Base-by-base conservation (phyloP, 2,888 invertebrate genomes). In the Tenthredo mesomela region DNA sequence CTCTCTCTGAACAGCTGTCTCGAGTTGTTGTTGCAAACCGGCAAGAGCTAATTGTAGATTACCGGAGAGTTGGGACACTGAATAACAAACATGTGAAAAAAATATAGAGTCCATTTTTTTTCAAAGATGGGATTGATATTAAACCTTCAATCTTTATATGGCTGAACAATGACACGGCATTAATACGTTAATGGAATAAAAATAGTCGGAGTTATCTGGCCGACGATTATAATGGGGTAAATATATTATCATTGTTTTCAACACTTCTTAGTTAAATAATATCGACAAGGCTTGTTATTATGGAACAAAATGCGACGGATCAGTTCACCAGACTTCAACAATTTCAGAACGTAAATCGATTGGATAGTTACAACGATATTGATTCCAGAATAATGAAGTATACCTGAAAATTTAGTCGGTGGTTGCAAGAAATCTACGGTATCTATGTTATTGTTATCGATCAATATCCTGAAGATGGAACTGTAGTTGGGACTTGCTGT, bases 401-500 rank as follows among this genome's bases (percentile, higher is more conserved):
- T 87, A 93, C 93, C 92, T 86, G 92, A 91, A 89, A 91, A 91
- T 89, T 92, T 93, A 43, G 88, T 90, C 67, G 90, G 90, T 77
- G 89, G 89, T 88, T 90, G 90, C 70, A 89, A 86, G 83, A 89
- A 88, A 86, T 91, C 94, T 87, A 94, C 94, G 89, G 95, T 91
- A 88, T 95, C 95, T 91, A 93, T 94, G 88, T 93, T 93, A 86
- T 93, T 93, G 89, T 94, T 94, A 89, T 95, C 94, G 87, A 97
- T 94, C 86, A 97, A 92, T 90, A 97, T 94, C 89, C 96, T 95
- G 93, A 96, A 97, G 78, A 96, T 95, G 86, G 95, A 94, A 83
- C 97, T 98, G 93, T 95, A 97, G 87, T 95, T 95, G 86, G 95
- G 95, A 89, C 95, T 95, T 86, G 94, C 94, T 90, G 95, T 96